phyloP scores from a whole-genome alignment of 1,140 invertebrate genomes.

The Drosophila ercepeae region DNA sequence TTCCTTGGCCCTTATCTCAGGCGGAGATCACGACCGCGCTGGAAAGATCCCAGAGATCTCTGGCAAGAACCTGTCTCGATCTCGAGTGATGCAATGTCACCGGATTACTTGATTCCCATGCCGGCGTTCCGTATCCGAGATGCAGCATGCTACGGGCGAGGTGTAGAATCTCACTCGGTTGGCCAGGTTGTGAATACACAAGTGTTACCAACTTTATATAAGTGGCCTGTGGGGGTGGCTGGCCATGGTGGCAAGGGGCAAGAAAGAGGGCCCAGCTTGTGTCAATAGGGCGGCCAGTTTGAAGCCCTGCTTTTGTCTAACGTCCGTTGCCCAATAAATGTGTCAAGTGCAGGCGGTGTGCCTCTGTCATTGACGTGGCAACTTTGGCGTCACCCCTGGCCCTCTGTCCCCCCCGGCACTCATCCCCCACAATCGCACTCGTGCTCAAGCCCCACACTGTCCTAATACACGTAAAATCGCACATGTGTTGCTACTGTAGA shows the following conservation, averaged over 20 bases:
- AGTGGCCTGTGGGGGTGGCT: slow-evolving; percentile 6
- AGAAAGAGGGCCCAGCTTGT: slow-evolving; percentile 15
- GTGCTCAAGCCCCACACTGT: slow-evolving; percentile 8
- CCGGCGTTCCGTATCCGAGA: slow-evolving; percentile 6
- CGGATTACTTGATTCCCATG: slow-evolving; percentile 3
- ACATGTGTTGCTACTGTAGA: slow-evolving; percentile 4
- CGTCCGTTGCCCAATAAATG: slow-evolving; percentile 73
- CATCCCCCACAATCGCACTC: slow-evolving; percentile 2
- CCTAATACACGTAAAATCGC: slow-evolving; percentile 27
- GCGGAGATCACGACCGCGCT: slow-evolving; percentile 31
- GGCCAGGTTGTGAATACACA: slow-evolving; percentile 20
- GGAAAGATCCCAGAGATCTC: slow-evolving; percentile 8
- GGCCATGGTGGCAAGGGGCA: background rate
- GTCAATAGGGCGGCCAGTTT: slow-evolving; percentile 52
- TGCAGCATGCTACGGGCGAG: background rate
- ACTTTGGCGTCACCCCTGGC: slow-evolving; percentile 38
- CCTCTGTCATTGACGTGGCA: slow-evolving; percentile 75
- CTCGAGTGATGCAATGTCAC: background rate
- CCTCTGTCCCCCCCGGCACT: slow-evolving; percentile 21
- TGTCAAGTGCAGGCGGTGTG: slow-evolving; percentile 74
- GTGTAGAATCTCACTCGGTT: background rate
- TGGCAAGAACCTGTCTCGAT: background rate
- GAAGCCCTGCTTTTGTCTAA: slow-evolving; percentile 71
- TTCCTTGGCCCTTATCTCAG: slow-evolving; percentile 24
- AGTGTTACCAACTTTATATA: slow-evolving; percentile 38